These are phyloP conservation scores for Centropus bengalensis DNA, from an alignment of 2,113 vertebrate species.

Conservation along the genomic window DNA sequence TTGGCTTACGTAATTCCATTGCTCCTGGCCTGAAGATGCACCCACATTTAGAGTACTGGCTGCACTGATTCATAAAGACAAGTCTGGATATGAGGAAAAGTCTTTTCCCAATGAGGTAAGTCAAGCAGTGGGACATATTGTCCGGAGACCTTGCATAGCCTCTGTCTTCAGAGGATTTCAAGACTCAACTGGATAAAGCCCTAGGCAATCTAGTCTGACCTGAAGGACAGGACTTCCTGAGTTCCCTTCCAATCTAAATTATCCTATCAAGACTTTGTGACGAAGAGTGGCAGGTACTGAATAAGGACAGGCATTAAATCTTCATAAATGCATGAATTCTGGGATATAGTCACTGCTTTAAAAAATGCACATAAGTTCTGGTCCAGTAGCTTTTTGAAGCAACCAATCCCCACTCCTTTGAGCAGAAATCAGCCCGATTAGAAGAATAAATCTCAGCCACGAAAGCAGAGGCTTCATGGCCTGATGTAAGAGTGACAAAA, in stretches of 20 bases:
- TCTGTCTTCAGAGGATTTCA: neutral
- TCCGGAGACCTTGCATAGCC: neutral
- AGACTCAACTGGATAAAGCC: neutral
- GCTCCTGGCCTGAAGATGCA: neutral
- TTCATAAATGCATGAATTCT: neutral
- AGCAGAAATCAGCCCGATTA: neutral
- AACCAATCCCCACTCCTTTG: neutral
- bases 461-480: neutral
- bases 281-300: neutral
- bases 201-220: neutral
- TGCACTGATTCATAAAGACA: neutral
- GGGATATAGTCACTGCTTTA: neutral
- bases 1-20: neutral
- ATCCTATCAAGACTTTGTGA: neutral
- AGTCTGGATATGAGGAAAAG: neutral
- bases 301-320: neutral
- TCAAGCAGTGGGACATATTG: neutral
- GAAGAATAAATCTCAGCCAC: neutral
- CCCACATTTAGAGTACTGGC: neutral
- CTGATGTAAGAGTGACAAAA: neutral
- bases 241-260: neutral
- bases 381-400: neutral
- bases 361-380: neutral
- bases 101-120: neutral
- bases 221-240: neutral